Conservation (phyloP, 2,888 invertebrate genomes). For the Ennomos fuscantarius region DNA sequence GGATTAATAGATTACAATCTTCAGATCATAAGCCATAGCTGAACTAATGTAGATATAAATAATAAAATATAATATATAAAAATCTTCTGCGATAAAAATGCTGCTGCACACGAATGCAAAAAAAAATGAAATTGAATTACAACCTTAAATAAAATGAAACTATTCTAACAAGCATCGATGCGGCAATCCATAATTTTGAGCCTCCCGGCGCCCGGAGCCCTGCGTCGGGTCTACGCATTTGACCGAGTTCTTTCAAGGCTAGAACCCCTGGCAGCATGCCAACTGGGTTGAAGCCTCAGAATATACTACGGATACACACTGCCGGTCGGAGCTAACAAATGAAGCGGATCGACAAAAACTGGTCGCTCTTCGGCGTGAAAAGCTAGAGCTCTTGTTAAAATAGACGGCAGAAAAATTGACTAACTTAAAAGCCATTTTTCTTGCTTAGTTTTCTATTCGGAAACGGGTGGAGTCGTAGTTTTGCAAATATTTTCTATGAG, state of each 20-base stretch:
- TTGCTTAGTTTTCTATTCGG: too few species aligned
- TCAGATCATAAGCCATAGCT: too few species aligned
- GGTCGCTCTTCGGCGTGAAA: conserved; percentile 1
- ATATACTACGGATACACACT: conserved; percentile 30
- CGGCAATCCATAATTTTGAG: conserved; percentile 24
- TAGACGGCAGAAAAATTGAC: conserved; percentile 4
- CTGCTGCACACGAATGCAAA: too few species aligned
- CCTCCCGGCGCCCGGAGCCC: conserved; percentile 19
- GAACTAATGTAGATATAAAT: too few species aligned
- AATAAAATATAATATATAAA: too few species aligned
- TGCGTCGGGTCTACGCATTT: conserved; percentile 33
- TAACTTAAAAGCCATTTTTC: neutral
- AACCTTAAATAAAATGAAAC: too few species aligned
- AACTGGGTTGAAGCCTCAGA: conserved; percentile 43
- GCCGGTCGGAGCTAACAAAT: conserved; percentile 16
- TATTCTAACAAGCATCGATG: conserved; percentile 12
- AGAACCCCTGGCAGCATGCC: conserved; percentile 43
- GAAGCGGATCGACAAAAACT: conserved; percentile 15
- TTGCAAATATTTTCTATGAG: too few species aligned
- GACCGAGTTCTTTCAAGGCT: conserved; percentile 49
- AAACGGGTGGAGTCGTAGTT: too few species aligned
- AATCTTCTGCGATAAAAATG: too few species aligned
- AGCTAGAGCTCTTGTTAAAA: neutral
- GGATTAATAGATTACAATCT: too few species aligned
- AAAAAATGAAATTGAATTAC: too few species aligned